Conservation (phyloP, 2,113 vertebrate genomes). For the Gorsachius goisagi region DNA sequence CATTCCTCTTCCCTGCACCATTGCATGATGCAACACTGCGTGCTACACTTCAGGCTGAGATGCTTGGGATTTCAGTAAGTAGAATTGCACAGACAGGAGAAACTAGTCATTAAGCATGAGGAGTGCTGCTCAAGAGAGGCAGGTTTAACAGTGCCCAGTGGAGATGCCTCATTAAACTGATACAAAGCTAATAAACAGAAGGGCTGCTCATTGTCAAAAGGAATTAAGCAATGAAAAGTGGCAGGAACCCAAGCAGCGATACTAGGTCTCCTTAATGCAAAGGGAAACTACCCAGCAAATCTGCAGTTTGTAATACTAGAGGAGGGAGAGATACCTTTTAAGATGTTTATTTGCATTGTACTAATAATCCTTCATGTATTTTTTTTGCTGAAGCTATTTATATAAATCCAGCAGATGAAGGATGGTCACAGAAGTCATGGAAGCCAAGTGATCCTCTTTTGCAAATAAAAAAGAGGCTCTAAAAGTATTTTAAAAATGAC, state of each 20-base stretch:
- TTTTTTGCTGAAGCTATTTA: neutral
- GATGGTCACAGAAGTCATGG: neutral
- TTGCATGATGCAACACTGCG: neutral
- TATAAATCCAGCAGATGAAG: neutral
- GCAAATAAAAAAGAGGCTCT: neutral
- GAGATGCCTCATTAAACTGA: neutral
- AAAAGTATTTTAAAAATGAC: neutral
- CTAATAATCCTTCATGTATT: neutral
- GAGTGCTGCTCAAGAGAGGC: neutral
- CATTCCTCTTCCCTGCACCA: neutral
- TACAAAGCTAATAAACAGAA: neutral
- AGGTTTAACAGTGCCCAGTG: neutral
- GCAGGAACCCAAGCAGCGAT: neutral
- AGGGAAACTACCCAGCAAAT: neutral
- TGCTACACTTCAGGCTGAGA: neutral
- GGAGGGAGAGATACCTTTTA: neutral
- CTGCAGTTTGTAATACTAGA: neutral
- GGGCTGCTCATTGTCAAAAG: neutral
- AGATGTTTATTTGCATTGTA: neutral
- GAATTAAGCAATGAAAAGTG: slow-evolving; percentile 10
- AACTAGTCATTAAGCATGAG: neutral
- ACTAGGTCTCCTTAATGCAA: neutral
- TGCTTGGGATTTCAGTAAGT: neutral
- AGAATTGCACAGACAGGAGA: neutral
- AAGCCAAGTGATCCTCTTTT: neutral